These are phyloP conservation scores for Eilema griseolum DNA, from an alignment of 2,888 invertebrate genomes.

Conservation along the genomic window DNA sequence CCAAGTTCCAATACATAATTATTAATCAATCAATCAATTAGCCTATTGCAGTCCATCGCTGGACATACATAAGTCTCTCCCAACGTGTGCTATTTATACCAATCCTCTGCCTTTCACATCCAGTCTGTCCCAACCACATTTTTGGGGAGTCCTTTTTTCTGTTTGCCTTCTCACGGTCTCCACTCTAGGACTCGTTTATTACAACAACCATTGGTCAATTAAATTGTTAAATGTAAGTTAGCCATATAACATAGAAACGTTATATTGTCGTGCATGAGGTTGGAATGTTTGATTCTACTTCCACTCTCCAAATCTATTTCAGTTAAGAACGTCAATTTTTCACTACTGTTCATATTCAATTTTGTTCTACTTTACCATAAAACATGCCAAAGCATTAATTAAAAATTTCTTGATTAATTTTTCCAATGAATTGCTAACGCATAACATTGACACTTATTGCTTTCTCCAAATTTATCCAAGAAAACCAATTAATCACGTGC, in stretches of 20 bases:
- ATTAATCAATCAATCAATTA: too few relatives aligned
- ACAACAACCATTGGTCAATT: too few relatives aligned
- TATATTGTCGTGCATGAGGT: background rate
- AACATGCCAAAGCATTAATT: slow-evolving; percentile 62
- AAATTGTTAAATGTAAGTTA: background rate
- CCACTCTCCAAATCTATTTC: background rate
- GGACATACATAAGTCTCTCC: too few relatives aligned
- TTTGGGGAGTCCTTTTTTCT: too few relatives aligned
- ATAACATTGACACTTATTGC: slow-evolving; percentile 87
- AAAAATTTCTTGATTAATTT: slow-evolving; percentile 74
- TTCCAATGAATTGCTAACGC: slow-evolving; percentile 71
- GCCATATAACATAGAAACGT: too few relatives aligned
- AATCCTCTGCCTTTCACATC: too few relatives aligned
- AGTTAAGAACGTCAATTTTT: background rate
- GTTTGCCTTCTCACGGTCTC: too few relatives aligned
- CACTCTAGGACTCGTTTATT: too few relatives aligned
- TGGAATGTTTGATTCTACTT: background rate
- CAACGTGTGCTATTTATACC: too few relatives aligned
- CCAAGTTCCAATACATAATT: too few relatives aligned
- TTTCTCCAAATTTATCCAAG: slow-evolving; percentile 72
- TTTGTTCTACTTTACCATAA: slow-evolving; percentile 14
- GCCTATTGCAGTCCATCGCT: too few relatives aligned
- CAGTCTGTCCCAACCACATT: too few relatives aligned
- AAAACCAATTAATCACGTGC: slow-evolving; percentile 86
- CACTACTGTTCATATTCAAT: background rate